Percentiles rank a stretch among this genome's conserved stretches.
Evolutionary conservation across 2,888 invertebrate species (phyloP).

Genomic region (Agonum fuliginosum): DNA sequence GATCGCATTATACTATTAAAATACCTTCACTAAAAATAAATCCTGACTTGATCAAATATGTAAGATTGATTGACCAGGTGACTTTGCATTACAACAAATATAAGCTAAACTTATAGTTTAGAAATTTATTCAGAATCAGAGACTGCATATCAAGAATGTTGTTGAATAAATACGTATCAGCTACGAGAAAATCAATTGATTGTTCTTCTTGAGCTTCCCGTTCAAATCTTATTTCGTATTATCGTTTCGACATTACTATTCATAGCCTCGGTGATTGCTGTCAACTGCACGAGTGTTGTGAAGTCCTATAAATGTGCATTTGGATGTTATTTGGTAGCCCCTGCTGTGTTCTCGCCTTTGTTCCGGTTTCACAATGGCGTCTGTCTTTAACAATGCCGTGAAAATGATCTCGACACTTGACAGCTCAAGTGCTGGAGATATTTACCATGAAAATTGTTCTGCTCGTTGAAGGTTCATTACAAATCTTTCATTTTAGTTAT

Average conservation of each 20-base stretch:
- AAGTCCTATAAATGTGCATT: slow-evolving; percentile 16
- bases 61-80: too few species aligned
- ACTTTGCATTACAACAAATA: too few species aligned
- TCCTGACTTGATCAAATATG: too few species aligned
- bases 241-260: slow-evolving; percentile 16
- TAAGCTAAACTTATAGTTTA: too few species aligned
- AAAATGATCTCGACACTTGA: slow-evolving; percentile 29
- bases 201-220: too few species aligned
- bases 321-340: background rate
- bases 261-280: background rate
- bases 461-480: slow-evolving; percentile 56
- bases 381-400: slow-evolving; percentile 16
- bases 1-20: too few species aligned
- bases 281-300: background rate
- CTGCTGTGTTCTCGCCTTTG: background rate
- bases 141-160: too few species aligned
- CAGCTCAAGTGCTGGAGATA: slow-evolving; percentile 61
- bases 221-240: slow-evolving; percentile 24
- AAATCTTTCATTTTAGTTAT: too few species aligned
- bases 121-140: too few species aligned
- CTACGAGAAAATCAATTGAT: too few species aligned
- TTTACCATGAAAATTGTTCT: slow-evolving; percentile 63
- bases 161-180: too few species aligned
- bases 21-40: too few species aligned
- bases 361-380: background rate